phyloP scores from a whole-genome alignment of 2,113 vertebrate genomes.

The Laterallus jamaicensis region DNA sequence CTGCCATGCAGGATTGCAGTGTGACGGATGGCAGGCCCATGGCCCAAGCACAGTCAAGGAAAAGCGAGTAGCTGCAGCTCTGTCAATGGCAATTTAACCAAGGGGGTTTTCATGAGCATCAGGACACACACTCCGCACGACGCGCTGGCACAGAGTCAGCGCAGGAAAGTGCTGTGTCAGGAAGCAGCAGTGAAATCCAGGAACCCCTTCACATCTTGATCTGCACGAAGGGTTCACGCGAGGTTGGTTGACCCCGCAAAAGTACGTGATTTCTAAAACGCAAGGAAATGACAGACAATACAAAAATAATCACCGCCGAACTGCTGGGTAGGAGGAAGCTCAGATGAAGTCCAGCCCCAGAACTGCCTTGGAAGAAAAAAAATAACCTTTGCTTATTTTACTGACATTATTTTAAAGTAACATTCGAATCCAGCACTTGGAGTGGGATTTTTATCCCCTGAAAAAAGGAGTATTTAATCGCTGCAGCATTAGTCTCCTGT shows the following conservation, averaged over 20 bases:
- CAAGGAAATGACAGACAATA: background rate
- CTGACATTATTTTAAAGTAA: background rate
- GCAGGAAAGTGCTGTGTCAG: background rate
- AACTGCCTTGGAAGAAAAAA: background rate
- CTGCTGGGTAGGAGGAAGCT: background rate
- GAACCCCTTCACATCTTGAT: background rate
- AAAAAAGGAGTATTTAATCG: background rate
- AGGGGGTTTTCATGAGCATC: background rate
- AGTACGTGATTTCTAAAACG: background rate
- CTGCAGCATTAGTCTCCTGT: background rate
- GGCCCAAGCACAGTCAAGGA: background rate
- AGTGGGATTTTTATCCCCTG: background rate
- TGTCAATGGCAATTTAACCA: background rate
- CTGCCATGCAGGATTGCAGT: background rate
- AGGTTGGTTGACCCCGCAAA: background rate
- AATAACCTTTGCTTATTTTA: background rate
- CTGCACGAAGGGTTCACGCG: background rate
- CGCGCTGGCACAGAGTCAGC: background rate
- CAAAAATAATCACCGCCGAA: background rate
- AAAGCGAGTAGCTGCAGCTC: background rate
- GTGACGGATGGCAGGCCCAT: fast-evolving
- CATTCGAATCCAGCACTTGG: background rate
- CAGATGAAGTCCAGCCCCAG: background rate
- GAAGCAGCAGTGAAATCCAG: background rate
- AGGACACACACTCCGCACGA: background rate